Percentiles rank a stretch among this genome's conserved stretches.
phyloP scores from a whole-genome alignment of 2,888 invertebrate genomes.

The Catocala sponsa region DNA sequence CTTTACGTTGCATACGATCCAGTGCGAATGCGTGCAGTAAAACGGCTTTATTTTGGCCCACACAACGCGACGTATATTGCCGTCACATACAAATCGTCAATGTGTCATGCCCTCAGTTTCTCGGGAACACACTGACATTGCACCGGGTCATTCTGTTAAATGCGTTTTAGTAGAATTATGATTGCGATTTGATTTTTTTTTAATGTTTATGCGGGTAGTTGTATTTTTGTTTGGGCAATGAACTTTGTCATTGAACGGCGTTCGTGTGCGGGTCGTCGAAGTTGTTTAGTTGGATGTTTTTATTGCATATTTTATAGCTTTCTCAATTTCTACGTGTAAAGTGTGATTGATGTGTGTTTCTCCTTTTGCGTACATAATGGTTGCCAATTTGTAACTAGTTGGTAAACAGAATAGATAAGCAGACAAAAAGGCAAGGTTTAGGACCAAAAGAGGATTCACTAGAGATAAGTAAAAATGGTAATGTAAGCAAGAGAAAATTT shows the following conservation, averaged over 20 bases:
- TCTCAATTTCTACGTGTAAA: neutral
- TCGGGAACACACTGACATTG: slow-evolving; percentile 20
- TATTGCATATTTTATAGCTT: neutral
- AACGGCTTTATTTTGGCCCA: slow-evolving; percentile 36
- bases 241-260: slow-evolving; percentile 17
- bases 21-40: slow-evolving; percentile 28
- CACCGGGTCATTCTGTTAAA: slow-evolving; percentile 2
- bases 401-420: too few species aligned
- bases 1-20: slow-evolving; percentile 23
- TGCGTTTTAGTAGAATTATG: slow-evolving; percentile 9
- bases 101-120: slow-evolving; percentile 22
- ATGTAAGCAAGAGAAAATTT: too few species aligned
- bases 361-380: too few species aligned
- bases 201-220: slow-evolving; percentile 7
- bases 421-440: too few species aligned
- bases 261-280: neutral
- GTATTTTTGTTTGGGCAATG: slow-evolving; percentile 8
- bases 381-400: too few species aligned
- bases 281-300: neutral
- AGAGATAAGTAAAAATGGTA: too few species aligned
- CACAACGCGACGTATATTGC: slow-evolving; percentile 23
- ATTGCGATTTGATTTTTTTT: neutral
- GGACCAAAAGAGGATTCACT: too few species aligned
- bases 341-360: neutral
- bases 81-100: slow-evolving; percentile 22